These are phyloP conservation scores for Tachina grossa DNA, from an alignment of 2,888 invertebrate species.

Conservation along the genomic window DNA sequence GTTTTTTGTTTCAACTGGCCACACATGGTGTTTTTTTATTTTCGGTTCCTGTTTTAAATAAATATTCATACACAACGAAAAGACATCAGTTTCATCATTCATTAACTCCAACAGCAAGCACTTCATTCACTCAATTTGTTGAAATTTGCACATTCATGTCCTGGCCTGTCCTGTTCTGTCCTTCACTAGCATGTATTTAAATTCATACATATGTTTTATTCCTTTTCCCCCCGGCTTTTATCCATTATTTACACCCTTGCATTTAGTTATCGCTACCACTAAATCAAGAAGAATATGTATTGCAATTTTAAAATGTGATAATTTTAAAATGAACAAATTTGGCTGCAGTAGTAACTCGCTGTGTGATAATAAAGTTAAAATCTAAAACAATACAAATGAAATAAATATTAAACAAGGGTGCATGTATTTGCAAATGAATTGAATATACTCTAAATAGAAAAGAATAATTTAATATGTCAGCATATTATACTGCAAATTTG, in stretches of 20 bases:
- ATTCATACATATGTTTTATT: conserved; percentile 49
- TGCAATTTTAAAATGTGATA: conserved; percentile 26
- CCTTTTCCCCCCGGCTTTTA: not conserved
- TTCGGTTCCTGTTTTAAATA: not conserved
- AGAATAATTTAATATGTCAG: conserved; percentile 58
- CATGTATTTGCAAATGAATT: conserved; percentile 16
- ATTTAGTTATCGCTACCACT: not conserved
- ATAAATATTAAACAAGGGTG: not conserved
- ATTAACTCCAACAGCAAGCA: not conserved
- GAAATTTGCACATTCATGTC: conserved; percentile 10
- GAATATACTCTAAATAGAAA: conserved; percentile 12
- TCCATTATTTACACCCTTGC: not conserved
- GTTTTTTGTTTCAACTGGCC: conserved; percentile 55
- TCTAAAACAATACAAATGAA: conserved; percentile 5
- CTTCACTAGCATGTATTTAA: conserved; percentile 42
- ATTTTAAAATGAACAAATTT: conserved; percentile 30
- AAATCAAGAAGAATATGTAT: not conserved
- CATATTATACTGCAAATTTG: conserved; percentile 48
- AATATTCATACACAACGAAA: not conserved
- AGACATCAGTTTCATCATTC: not conserved
- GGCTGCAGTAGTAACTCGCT: conserved; percentile 3
- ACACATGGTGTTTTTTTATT: conserved; percentile 41
- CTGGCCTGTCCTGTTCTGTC: not conserved
- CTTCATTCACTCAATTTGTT: conserved; percentile 43
- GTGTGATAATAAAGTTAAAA: conserved; percentile 8